Conservation (phyloP, 2,113 vertebrate genomes). For the Ictalurus punctatus region DNA sequence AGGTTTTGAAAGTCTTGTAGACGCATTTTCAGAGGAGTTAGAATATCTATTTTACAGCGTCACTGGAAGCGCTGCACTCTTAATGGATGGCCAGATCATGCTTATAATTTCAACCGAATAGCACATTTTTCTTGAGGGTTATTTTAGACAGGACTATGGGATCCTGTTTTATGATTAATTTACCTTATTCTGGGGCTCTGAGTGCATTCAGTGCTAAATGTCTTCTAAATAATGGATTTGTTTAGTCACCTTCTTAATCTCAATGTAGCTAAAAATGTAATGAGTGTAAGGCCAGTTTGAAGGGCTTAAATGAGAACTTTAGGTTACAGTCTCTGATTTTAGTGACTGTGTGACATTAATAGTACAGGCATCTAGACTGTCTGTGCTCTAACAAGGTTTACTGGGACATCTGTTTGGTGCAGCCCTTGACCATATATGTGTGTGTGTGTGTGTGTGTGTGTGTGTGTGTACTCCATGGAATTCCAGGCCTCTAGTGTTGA, state of each 20-base stretch:
- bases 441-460: slow-evolving; percentile 38
- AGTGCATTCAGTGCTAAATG: background rate
- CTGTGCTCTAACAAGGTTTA: slow-evolving; percentile 35
- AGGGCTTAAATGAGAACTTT: background rate
- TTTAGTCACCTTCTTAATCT: background rate
- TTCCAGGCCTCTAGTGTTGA: slow-evolving; percentile 48
- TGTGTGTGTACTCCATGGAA: slow-evolving; percentile 35
- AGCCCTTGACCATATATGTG: background rate
- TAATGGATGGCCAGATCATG: slow-evolving; percentile 1
- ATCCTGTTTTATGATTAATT: background rate
- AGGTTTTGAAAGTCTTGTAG: background rate
- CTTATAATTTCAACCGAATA: background rate
- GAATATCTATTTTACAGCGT: background rate
- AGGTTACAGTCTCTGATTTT: slow-evolving; percentile 11
- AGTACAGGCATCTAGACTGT: slow-evolving; percentile 25
- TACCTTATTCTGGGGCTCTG: background rate
- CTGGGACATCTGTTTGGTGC: slow-evolving; percentile 30
- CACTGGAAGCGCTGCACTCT: background rate
- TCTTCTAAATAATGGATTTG: background rate
- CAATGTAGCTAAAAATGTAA: background rate
- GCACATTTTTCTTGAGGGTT: background rate
- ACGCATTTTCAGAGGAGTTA: background rate
- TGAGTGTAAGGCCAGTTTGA: background rate
- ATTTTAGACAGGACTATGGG: background rate
- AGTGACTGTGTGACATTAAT: slow-evolving; percentile 23